phyloP scores from a whole-genome alignment of 2,888 invertebrate genomes.

The Eledone cirrhosa region DNA sequence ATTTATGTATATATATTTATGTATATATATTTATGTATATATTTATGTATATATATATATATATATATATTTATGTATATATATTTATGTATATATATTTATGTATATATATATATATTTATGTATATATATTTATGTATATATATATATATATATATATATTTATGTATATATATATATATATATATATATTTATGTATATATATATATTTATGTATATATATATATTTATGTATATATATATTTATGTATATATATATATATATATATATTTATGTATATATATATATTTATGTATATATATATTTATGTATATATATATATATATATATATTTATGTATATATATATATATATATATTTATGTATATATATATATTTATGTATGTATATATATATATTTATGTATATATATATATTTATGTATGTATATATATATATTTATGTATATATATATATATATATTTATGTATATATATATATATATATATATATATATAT shows the following conservation, averaged over 20 bases:
- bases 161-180: not conserved
- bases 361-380: not conserved
- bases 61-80: not conserved
- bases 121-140: not conserved
- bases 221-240: not conserved
- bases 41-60: not conserved
- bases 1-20: not conserved
- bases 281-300: not conserved
- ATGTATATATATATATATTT: not conserved
- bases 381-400: not conserved
- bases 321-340: not conserved
- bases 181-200: not conserved
- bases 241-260: not conserved
- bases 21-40: not conserved
- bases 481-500: slow-evolving; percentile 1
- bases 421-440: not conserved
- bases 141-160: not conserved
- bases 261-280: not conserved
- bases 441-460: not conserved
- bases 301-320: not conserved
- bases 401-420: not conserved
- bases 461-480: not conserved
- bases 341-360: not conserved
- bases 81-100: not conserved
- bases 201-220: not conserved